These are phyloP conservation scores for Pyrochroa serraticornis DNA, from an alignment of 2,888 invertebrate genomes.

Conservation along the genomic window DNA sequence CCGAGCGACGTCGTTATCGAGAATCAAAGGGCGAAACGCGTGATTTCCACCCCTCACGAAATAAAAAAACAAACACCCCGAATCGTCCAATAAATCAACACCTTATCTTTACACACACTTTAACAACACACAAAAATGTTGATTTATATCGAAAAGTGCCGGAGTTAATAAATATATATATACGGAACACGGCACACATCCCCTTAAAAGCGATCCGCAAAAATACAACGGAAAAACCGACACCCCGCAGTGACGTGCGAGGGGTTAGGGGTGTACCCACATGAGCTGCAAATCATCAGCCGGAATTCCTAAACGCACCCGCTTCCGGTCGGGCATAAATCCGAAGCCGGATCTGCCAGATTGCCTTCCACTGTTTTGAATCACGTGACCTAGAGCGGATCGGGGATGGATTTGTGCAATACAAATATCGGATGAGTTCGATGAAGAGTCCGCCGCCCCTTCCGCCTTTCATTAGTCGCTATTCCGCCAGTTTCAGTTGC, in stretches of 20 bases:
- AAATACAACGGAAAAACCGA: constrained; percentile 37
- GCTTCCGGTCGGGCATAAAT: constrained; percentile 56
- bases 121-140: constrained; percentile 50
- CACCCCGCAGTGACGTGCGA: constrained; percentile 33
- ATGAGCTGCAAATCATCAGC: constrained; percentile 64
- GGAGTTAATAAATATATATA: constrained; percentile 51
- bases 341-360: constrained; percentile 54
- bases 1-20: not conserved
- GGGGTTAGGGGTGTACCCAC: constrained; percentile 44
- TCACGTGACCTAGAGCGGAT: constrained; percentile 32
- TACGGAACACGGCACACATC: constrained; percentile 7
- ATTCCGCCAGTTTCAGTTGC: constrained; percentile 9
- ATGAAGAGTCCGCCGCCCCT: not conserved
- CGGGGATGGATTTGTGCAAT: constrained; percentile 33
- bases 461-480: constrained; percentile 1
- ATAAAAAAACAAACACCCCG: constrained; percentile 40
- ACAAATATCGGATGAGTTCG: constrained; percentile 19
- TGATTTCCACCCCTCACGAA: constrained; percentile 16
- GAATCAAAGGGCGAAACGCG: constrained; percentile 7
- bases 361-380: constrained; percentile 50
- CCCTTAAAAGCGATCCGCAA: constrained; percentile 43
- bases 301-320: constrained; percentile 68
- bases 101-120: constrained; percentile 51
- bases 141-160: constrained; percentile 51
- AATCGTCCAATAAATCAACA: constrained; percentile 49